phyloP scores from a whole-genome alignment of 30 jellyfish, hydroid and myxozoan species.

The Turritopsis rubra region DNA sequence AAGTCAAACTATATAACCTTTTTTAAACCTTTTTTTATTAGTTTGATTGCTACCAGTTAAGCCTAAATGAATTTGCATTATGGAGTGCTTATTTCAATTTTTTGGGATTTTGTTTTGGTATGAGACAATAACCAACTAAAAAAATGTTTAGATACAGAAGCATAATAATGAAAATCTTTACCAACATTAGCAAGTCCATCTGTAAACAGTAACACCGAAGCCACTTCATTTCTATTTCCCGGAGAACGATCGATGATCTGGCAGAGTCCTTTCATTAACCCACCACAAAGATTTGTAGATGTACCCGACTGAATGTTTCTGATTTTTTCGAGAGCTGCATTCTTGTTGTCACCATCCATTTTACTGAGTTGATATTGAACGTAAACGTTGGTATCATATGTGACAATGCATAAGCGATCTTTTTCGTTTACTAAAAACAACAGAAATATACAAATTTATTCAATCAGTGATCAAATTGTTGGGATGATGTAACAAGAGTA shows the following conservation, averaged over 20 bases:
- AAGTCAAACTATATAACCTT: too few relatives aligned
- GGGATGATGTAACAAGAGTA: background rate
- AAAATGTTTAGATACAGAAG: too few relatives aligned
- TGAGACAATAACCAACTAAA: too few relatives aligned
- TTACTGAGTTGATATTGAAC: conserved; percentile 40
- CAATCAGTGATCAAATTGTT: too few relatives aligned
- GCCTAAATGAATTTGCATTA: too few relatives aligned
- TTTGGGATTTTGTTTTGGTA: too few relatives aligned
- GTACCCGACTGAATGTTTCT: conserved; percentile 45
- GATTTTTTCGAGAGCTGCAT: conserved; percentile 14
- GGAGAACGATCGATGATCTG: conserved; percentile 53
- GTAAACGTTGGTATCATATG: conserved; percentile 60
- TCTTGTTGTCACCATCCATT: conserved; percentile 52
- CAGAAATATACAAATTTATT: background rate
- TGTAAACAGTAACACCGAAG: conserved; percentile 80
- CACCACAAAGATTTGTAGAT: conserved; percentile 76
- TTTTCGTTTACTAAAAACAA: conserved; percentile 44
- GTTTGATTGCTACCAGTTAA: too few relatives aligned
- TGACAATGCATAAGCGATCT: conserved; percentile 63
- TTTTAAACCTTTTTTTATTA: too few relatives aligned
- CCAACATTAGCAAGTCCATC: conserved; percentile 90
- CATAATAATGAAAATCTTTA: conserved; percentile 10
- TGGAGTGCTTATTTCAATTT: too few relatives aligned
- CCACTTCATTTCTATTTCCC: conserved; percentile 59
- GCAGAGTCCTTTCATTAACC: conserved; percentile 78